Evolutionary conservation across 2,888 invertebrate genomes (phyloP), one percentile per base, ranked within the genome.

Genomic region (Mythimna albipuncta): DNA sequence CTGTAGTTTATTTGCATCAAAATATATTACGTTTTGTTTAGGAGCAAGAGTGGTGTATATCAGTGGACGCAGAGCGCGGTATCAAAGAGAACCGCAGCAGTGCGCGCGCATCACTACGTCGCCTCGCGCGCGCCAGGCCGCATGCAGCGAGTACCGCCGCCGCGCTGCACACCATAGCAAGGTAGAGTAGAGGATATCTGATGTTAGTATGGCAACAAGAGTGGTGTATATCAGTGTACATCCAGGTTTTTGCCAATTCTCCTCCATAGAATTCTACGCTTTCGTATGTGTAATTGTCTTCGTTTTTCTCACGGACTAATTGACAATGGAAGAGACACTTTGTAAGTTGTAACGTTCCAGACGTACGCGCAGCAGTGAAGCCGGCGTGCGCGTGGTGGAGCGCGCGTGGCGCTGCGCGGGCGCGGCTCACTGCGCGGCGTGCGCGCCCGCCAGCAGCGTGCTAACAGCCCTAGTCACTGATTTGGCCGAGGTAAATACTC

Each of bases 31-130:
- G 26, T 26, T 26, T 32, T 32, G 32, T 4, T 32, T 32, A 32
- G 94, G 89, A 85, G 47, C 84, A 89, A 32, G 94, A 95, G 74
- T 95, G 94, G 95, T 93, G 93, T 64, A 87, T 93, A 80, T 94
- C 95, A 0, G 85, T 87, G 13, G 92, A 91, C 0, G 93, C 92
- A 0, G 91, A 92, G 68, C 89, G 89, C 10, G 93, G 89, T 0
- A 87, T 95, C 11, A 83, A 79, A 65, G 94, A 52, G n/a, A 52
- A 52, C n/a, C 50, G 50, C 50, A 52, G 50, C 50, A n/a, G 50
- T 19, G 50, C 50, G 50, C 50, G 50, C 50, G 47, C 47, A 6
- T 16, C 47, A 47, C 2, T 47, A 6, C 47, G 47, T 16, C 47
- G 47, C 47, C 47, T 47, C 47, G 47, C 47, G 91, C 92, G 4